Evolutionary conservation across 2,797 vertebrate genomes (phyloP).

Genomic region (Chrysocyon brachyurus): DNA sequence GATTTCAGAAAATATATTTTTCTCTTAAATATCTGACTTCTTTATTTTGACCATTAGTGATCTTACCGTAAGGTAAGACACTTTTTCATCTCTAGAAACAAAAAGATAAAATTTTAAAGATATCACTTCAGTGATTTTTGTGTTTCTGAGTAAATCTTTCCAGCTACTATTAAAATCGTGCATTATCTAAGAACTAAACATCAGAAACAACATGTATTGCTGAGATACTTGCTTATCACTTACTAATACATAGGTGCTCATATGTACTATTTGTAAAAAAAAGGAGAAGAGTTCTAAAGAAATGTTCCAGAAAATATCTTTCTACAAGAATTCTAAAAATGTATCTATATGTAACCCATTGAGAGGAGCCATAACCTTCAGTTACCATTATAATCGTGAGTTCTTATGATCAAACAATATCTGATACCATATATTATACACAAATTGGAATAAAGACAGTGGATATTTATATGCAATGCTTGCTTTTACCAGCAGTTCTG

Average conservation of each 20-base stretch:
- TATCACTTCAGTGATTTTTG: not conserved
- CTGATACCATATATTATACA: not conserved
- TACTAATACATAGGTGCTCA: not conserved
- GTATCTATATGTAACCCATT: not conserved
- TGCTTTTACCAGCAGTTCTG: not conserved
- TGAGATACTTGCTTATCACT: not conserved
- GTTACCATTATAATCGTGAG: not conserved
- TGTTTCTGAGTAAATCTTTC: not conserved
- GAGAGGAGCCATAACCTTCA: not conserved
- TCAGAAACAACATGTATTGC: not conserved
- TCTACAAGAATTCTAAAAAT: not conserved
- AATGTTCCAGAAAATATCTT: not conserved
- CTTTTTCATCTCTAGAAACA: not conserved
- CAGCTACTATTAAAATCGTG: not conserved
- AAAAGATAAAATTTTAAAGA: not conserved
- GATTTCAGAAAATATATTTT: not conserved
- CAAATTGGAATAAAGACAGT: not conserved
- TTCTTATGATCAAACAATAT: not conserved
- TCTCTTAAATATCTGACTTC: not conserved
- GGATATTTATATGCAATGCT: not conserved
- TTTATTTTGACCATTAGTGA: not conserved
- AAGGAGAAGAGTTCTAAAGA: not conserved
- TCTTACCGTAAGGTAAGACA: not conserved
- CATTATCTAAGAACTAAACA: not conserved
- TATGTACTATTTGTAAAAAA: not conserved